Evolutionary conservation across 2,888 invertebrate genomes (phyloP), one percentile per base, ranked within the genome.

Genomic region (Smittia sp.): DNA sequence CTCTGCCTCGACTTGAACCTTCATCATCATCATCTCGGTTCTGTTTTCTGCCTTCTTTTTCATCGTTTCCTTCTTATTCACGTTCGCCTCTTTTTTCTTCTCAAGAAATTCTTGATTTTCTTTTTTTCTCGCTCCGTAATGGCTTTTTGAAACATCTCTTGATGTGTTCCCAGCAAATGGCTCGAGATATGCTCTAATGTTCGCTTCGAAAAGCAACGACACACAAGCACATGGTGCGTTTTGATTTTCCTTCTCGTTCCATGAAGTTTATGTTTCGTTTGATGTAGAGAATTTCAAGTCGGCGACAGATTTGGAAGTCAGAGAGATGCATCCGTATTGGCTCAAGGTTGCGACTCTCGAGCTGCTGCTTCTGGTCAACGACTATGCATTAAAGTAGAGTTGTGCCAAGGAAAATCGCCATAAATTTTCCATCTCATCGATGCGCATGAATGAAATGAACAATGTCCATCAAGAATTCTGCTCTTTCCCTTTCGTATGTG

Each of bases 381-480:
- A 58, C 22, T 22, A 58, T 63, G 4, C 62, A 62, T 63, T 27
- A n/a, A 27, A 63, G 24, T 63, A 63, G 27, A 63, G 25, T 27
- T 15, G 22, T 58, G 11, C 9, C 24, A 58, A 58, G 11, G 22
- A 58, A 24, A 63, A 27, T 27, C 22, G 63, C 63, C 18, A 58
- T 58, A 58, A 58, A 58, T 58, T 58, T 58, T 58, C 58, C 18
- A 18, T 63, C 27, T 63, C 63, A n/a, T 24, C 20, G 63, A 63
- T 63, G 63, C 63, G 63, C 63, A 63, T 63, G 63, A 63, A 63
- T 63, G 63, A 63, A 63, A 63, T 27, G 63, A 63, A 63, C 20
- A 58, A 58, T 58, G 18, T 58, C 58, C 58, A 58, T 58, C 58
- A 58, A 58, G 22, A 58, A 58, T n/a, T 20, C 13, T n/a, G 2